Conservation (phyloP, 2,113 vertebrate genomes). For the Hoplias malabaricus region DNA sequence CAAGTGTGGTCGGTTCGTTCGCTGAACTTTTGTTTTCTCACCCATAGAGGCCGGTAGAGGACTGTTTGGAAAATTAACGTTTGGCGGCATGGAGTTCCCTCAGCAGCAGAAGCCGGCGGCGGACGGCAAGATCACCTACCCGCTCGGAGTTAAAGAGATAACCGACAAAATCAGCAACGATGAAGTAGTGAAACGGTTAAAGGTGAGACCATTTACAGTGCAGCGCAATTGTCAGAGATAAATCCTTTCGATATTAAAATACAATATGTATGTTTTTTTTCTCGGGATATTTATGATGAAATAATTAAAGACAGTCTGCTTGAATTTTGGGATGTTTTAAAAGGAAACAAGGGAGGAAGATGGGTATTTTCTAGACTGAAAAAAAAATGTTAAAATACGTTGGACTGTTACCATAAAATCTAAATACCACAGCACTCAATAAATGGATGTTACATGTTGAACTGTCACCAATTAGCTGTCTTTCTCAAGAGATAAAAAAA, state of each 20-base stretch:
- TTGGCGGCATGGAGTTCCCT: constrained; percentile 93
- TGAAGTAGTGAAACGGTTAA: constrained; percentile 96
- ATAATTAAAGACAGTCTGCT: no score
- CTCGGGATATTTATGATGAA: no score
- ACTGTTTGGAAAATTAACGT: constrained; percentile 79
- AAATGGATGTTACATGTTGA: no score
- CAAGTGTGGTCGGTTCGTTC: constrained; percentile 77
- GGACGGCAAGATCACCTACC: constrained; percentile 92
- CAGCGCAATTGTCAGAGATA: not conserved
- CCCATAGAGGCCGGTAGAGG: constrained; percentile 99
- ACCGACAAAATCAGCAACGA: constrained; percentile 98
- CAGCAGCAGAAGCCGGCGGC: constrained; percentile 84
- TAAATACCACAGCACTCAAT: no score
- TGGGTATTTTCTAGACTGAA: no score
- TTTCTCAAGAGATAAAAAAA: no score
- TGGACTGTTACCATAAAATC: no score
- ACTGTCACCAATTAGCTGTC: no score
- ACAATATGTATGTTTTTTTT: not conserved
- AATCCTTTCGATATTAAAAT: no score
- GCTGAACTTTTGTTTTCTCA: constrained; percentile 98
- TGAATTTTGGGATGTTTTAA: no score
- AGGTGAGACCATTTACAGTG: constrained; percentile 74
- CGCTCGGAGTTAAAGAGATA: constrained; percentile 97
- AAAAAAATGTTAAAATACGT: no score
- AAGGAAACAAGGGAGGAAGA: no score